Evolutionary conservation across 2,888 invertebrate species (phyloP).

Genomic region (Callimorpha dominula): DNA sequence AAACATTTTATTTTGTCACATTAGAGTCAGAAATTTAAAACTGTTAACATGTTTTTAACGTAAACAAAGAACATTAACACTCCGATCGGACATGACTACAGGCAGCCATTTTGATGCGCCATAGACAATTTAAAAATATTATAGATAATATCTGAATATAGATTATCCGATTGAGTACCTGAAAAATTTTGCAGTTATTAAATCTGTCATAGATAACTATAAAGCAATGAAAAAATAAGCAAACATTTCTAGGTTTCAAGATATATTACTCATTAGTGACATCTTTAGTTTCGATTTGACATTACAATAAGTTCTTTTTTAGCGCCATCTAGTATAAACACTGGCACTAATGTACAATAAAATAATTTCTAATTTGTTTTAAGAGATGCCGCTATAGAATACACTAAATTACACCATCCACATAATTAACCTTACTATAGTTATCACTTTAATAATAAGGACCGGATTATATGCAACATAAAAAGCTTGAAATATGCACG

Average conservation of each 20-base stretch:
- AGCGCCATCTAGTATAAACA: not conserved
- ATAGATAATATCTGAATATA: conserved; percentile 5
- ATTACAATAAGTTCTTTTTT: not conserved
- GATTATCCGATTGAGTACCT: not conserved
- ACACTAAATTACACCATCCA: no score
- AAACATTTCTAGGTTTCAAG: not conserved
- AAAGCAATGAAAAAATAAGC: not conserved
- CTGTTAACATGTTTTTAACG: conserved; percentile 75
- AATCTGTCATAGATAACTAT: not conserved
- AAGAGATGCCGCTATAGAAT: conserved; percentile 2
- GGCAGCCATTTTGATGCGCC: conserved; percentile 83
- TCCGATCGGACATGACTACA: conserved; percentile 80
- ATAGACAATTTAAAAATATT: conserved; percentile 69
- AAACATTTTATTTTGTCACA: conserved; percentile 84
- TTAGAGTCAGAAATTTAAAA: conserved; percentile 73
- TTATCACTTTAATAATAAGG: no score
- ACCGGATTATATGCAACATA: no score
- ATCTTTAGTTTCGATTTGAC: not conserved
- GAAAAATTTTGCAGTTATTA: not conserved
- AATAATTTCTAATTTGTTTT: not conserved
- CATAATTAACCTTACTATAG: no score
- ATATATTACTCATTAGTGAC: not conserved
- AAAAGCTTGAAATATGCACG: no score
- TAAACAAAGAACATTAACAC: conserved; percentile 85
- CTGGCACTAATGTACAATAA: not conserved